Conservation (phyloP, 2,113 vertebrate species). For the Myiagra hebetior region DNA sequence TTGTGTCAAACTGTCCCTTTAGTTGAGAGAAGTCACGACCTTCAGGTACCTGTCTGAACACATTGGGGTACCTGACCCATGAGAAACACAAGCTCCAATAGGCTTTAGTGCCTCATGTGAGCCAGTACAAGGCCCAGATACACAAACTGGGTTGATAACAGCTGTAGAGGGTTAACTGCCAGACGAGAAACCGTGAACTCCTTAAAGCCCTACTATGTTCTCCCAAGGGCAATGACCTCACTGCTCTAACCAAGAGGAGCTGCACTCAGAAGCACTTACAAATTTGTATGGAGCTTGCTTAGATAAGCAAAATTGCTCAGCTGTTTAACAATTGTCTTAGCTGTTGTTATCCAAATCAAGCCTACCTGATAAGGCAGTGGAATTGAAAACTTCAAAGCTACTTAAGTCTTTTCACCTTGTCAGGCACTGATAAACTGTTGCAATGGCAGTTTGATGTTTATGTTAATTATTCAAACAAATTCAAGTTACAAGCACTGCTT, state of each 20-base stretch:
- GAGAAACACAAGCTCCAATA: neutral
- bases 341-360: neutral
- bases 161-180: neutral
- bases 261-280: neutral
- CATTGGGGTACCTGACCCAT: neutral
- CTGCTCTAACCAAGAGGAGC: neutral
- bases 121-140: neutral
- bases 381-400: neutral
- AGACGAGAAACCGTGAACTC: neutral
- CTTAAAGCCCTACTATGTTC: neutral
- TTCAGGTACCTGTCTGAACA: neutral
- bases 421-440: neutral
- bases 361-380: neutral
- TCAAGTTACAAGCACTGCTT: neutral
- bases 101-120: neutral
- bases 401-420: neutral
- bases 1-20: neutral
- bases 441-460: neutral
- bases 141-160: fast-evolving
- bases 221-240: neutral
- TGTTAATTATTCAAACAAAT: neutral
- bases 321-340: neutral
- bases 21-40: neutral
- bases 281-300: neutral
- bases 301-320: neutral